Evolutionary conservation across 2,888 invertebrate genomes (phyloP), one percentile per base, ranked within the genome.

Genomic region (Ornithoptera priamus): DNA sequence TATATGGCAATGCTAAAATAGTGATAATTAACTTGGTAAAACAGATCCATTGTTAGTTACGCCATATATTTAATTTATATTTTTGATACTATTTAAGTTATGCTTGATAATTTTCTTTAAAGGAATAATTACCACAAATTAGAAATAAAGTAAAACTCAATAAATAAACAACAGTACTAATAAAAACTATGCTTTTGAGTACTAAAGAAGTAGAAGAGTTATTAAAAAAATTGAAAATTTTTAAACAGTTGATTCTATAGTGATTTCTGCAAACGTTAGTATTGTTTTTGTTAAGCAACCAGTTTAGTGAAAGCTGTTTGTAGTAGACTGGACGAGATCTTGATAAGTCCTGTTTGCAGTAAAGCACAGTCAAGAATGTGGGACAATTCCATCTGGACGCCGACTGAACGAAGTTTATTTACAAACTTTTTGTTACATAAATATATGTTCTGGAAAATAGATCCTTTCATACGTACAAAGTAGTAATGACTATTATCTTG

Each of bases 271-370:
- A 46, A 62, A 30, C 15, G 65, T 65, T 65, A 58, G 57, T 22
- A 68, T 68, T 68, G 57, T 62, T 61, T 69, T 59, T 7, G 22
- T 69, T 61, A 56, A 8, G 65, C 56, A 63, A 67, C 56, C 57
- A 50, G 68, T 59, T 70, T 66, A 72, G 64, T 65, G 70, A 68
- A 72, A 71, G 71, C 71, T 67, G 65, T 68, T 62, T 61, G 67
- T 67, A 69, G 36, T 61, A 18, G 56, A 61, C 69, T 62, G 36
- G 57, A 62, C 62, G 57, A 65, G 62, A 62, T 59, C 62, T 70
- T 63, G 62, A 70, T 66, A 66, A 53, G 66, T 69, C 62, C 69
- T 70, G 59, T 70, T 66, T 39, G 24, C 50, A 58, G 66, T 53
- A 61, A 30, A 20, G 56, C 24, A 39, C 53, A 59, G 46, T 60